Evolutionary conservation across 2,113 vertebrate genomes (phyloP), one percentile per base, ranked within the genome.

Genomic region (Nyctibius bracteatus): DNA sequence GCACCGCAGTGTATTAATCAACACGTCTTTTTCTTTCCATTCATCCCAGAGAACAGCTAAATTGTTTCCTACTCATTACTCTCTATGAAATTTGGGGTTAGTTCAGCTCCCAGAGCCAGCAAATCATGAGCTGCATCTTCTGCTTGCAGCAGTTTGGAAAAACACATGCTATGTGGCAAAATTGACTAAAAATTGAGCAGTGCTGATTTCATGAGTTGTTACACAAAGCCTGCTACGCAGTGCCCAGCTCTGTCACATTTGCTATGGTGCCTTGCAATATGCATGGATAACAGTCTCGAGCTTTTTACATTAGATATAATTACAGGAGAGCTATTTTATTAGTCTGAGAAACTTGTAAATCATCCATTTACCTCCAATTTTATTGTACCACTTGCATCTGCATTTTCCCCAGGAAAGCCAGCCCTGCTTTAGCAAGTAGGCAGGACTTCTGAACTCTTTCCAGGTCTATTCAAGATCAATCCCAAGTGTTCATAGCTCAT

Each of bases 11-110:
- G 49, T 49, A n/a, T 81, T 91, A 91, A 90, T 84, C 66, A 78
- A 63, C 71, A 66, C 51, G 84, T 27, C 54, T 73, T 67, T 96
- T 93, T 46, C 65, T 94, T 91, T 84, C 86, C 84, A 74, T 90
- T 94, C 47, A 89, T 89, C 67, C 72, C 52, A 84, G 91, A 92
- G 93, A 94, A 71, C 27, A 96, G 87, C 52, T 37, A 23, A 84
- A 65, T 63, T 83, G 68, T 93, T 95, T 94, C 74, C 83, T 91
- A 16, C 49, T 91, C 68, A 16, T 51, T 47, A 52, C 17, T 92
- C 10, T 81, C 66, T 78, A 28, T 84, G 58, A 77, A 71, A 2
- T 58, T 39, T 57, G 68, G 41, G 84, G 58, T 71, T 90, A 67
- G 80, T 82, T 95, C 86, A 65, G 70, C 58, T 93, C 30, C 65